A percentile compares a stretch with the other conserved stretches of the same genome.
Evolutionary conservation across 1,140 invertebrate genomes (phyloP).

Genomic region (Drosophila nigromelanica): DNA sequence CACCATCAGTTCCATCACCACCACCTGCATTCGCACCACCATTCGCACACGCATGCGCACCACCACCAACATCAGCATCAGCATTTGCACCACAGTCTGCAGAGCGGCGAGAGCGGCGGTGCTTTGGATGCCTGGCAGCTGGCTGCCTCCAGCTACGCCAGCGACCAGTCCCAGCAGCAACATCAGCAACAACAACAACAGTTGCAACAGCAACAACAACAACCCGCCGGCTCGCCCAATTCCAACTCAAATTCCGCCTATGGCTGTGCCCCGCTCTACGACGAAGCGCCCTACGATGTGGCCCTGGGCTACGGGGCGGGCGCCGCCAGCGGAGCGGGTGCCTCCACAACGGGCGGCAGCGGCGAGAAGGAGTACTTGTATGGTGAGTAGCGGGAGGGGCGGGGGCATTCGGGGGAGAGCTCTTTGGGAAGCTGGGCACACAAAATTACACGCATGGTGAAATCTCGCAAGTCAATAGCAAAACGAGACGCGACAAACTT

Average conservation of each 20-base stretch:
- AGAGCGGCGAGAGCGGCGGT: slow-evolving; percentile 62
- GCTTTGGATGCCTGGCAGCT: slow-evolving; percentile 54
- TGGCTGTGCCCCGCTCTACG: slow-evolving; percentile 67
- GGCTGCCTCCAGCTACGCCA: slow-evolving; percentile 47
- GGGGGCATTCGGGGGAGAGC: neutral
- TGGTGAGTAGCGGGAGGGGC: slow-evolving; percentile 51
- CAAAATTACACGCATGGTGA: slow-evolving; percentile 78
- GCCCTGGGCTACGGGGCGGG: slow-evolving; percentile 54
- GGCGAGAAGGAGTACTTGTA: slow-evolving; percentile 82
- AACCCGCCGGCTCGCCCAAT: slow-evolving; percentile 69
- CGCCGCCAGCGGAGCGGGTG: slow-evolving; percentile 19
- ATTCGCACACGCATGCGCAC: slow-evolving; percentile 46
- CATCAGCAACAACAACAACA: slow-evolving; percentile 24
- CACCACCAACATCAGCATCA: slow-evolving; percentile 56
- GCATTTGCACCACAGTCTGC: slow-evolving; percentile 68
- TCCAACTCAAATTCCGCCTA: slow-evolving; percentile 77
- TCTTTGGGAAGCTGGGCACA: slow-evolving; percentile 22
- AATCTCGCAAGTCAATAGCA: slow-evolving; percentile 79
- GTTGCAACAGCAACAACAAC: slow-evolving; percentile 51
- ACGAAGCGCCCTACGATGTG: slow-evolving; percentile 75
- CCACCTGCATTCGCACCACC: slow-evolving; percentile 58
- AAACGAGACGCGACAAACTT: slow-evolving; percentile 38
- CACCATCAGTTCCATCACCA: slow-evolving; percentile 55
- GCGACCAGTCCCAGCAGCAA: slow-evolving; percentile 52
- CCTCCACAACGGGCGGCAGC: slow-evolving; percentile 25